A percentile compares a stretch with the other conserved stretches of the same genome.
Evolutionary conservation across 2,888 invertebrate genomes (phyloP).

Genomic region (Caenorhabditis panamensis): DNA sequence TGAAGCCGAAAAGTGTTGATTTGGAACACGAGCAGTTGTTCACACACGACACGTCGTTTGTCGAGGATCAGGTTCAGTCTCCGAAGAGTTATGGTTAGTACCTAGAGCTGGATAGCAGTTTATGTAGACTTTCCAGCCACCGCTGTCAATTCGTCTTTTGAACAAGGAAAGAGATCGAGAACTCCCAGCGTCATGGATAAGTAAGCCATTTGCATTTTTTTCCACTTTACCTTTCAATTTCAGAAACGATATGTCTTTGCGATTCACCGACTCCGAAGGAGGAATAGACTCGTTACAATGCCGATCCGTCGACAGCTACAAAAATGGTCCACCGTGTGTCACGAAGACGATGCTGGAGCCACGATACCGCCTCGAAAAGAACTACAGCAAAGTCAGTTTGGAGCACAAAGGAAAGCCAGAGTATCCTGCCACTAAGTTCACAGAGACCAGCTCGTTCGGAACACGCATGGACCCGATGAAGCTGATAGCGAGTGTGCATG

Average conservation of each 20-base stretch:
- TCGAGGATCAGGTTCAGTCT: constrained; percentile 11
- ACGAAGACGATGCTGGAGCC: constrained; percentile 55
- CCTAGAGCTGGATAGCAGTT: no score
- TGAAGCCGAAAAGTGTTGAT: constrained; percentile 28
- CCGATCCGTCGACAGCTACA: constrained; percentile 14
- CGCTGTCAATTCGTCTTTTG: constrained; percentile 24
- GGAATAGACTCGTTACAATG: not conserved
- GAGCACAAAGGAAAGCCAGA: constrained; percentile 16
- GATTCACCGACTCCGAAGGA: constrained; percentile 28
- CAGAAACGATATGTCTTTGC: constrained; percentile 24
- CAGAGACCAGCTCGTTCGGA: not conserved
- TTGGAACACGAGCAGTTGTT: constrained; percentile 40
- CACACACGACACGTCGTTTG: constrained; percentile 31
- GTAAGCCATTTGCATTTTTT: not conserved
- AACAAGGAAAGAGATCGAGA: constrained; percentile 34
- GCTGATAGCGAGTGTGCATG: constrained; percentile 37
- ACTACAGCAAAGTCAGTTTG: constrained; percentile 22
- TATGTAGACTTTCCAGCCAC: constrained; percentile 14
- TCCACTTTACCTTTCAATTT: not conserved
- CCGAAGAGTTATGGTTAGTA: constrained; percentile 3
- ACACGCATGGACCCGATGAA: constrained; percentile 31
- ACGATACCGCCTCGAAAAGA: constrained; percentile 11
- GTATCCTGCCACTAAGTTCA: not conserved
- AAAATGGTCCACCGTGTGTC: constrained; percentile 4
- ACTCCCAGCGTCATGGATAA: constrained; percentile 10